Conservation (phyloP, 2,797 vertebrate genomes). For the Bovichtus variegatus region DNA sequence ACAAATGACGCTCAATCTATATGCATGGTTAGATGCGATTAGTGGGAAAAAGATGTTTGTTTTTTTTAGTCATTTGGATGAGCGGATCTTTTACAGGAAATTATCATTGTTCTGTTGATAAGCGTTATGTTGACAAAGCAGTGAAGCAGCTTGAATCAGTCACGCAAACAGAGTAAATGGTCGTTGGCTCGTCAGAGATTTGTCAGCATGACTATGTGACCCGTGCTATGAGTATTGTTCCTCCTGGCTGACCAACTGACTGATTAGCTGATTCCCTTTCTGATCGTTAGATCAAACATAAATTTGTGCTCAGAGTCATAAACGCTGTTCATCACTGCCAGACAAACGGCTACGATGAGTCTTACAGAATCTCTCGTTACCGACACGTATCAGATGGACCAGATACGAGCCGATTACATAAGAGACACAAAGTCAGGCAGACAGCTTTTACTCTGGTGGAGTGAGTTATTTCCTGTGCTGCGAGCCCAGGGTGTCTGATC, state of each 20-base stretch:
- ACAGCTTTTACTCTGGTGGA: slow-evolving; percentile 19
- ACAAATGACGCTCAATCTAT: neutral
- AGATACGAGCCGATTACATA: slow-evolving; percentile 49
- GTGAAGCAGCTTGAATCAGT: slow-evolving; percentile 42
- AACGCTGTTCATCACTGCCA: slow-evolving; percentile 46
- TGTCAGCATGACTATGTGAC: slow-evolving; percentile 29
- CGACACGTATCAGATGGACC: slow-evolving; percentile 31
- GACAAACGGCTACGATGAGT: slow-evolving; percentile 25
- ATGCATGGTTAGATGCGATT: neutral
- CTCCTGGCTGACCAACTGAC: slow-evolving; percentile 1
- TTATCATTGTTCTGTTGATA: neutral
- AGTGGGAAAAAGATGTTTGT: neutral
- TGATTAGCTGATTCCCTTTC: slow-evolving; percentile 6
- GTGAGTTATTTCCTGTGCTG: slow-evolving; percentile 75
- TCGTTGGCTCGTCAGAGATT: neutral
- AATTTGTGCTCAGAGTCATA: slow-evolving; percentile 31
- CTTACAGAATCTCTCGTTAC: slow-evolving; percentile 1
- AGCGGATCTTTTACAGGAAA: slow-evolving; percentile 22
- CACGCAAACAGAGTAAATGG: neutral
- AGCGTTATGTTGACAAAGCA: slow-evolving; percentile 28
- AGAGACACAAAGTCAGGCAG: slow-evolving; percentile 45
- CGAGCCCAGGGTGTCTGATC: slow-evolving; percentile 67
- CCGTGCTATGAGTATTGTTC: slow-evolving; percentile 4
- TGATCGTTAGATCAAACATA: slow-evolving; percentile 18
- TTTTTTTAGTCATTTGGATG: neutral